Evolutionary conservation across 2,888 invertebrate species (phyloP).

Genomic region (Lacanobia oleracea): DNA sequence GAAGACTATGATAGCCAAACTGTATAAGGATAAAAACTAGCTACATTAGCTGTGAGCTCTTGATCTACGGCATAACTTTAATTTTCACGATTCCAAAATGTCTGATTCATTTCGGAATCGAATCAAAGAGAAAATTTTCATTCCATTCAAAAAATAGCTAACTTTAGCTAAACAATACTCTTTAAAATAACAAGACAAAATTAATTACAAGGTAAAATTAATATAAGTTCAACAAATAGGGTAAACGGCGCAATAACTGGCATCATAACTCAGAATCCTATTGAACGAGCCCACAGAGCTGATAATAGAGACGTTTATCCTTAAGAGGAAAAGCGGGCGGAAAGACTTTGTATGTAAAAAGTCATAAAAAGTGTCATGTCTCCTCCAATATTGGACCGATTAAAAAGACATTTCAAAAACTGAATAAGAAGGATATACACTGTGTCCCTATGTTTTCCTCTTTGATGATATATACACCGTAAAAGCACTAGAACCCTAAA

Average conservation of each 20-base stretch:
- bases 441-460: no score
- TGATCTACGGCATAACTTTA: neutral
- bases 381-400: no score
- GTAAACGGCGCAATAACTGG: slow-evolving; percentile 42
- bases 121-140: slow-evolving; percentile 3
- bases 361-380: no score
- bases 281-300: slow-evolving; percentile 28
- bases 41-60: neutral
- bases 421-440: no score
- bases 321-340: no score
- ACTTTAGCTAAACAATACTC: slow-evolving; percentile 33
- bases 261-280: slow-evolving; percentile 52
- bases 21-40: no score
- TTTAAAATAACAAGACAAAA: slow-evolving; percentile 22
- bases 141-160: slow-evolving; percentile 30
- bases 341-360: no score
- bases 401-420: no score
- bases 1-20: no score
- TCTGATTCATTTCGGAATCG: neutral
- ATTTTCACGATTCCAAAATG: neutral
- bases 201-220: slow-evolving; percentile 55
- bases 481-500: no score
- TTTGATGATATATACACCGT: no score
- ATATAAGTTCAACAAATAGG: slow-evolving; percentile 57
- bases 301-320: slow-evolving; percentile 57